phyloP scores from a whole-genome alignment of 2,888 invertebrate species.

The Tyria jacobaeae region DNA sequence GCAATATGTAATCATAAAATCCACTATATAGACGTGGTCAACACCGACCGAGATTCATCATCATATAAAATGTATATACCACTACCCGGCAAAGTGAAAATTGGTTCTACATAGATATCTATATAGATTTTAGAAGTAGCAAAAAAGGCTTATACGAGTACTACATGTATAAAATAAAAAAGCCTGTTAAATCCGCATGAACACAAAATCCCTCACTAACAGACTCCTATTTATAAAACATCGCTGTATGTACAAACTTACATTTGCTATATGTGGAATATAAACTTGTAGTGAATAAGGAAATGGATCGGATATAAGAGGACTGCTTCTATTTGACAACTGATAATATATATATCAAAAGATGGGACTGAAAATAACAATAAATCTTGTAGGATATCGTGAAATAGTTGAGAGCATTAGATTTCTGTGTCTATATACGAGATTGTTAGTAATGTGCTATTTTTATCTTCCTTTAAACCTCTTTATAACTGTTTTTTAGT shows the following conservation, averaged over 20 bases:
- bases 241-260: neutral
- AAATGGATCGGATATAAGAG: slow-evolving; percentile 29
- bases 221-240: neutral
- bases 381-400: neutral
- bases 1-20: too few relatives aligned
- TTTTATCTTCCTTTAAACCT: too few relatives aligned
- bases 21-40: too few relatives aligned
- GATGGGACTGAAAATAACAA: neutral
- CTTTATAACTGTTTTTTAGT: too few relatives aligned
- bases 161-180: neutral
- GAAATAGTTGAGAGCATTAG: neutral
- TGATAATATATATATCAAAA: slow-evolving; percentile 15
- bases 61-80: too few relatives aligned
- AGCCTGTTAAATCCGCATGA: neutral
- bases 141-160: too few relatives aligned
- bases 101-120: too few relatives aligned
- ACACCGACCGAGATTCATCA: too few relatives aligned
- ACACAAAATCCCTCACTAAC: neutral
- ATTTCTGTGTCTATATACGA: too few relatives aligned
- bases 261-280: slow-evolving; percentile 8
- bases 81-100: too few relatives aligned
- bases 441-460: too few relatives aligned
- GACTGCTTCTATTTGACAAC: slow-evolving; percentile 20
- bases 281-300: slow-evolving; percentile 22
- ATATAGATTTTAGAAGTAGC: too few relatives aligned